A percentile compares a stretch with the other conserved stretches of the same genome.
These are phyloP conservation scores for Propithecus coquereli DNA, from an alignment of 2,113 vertebrate genomes.

Conservation along the genomic window DNA sequence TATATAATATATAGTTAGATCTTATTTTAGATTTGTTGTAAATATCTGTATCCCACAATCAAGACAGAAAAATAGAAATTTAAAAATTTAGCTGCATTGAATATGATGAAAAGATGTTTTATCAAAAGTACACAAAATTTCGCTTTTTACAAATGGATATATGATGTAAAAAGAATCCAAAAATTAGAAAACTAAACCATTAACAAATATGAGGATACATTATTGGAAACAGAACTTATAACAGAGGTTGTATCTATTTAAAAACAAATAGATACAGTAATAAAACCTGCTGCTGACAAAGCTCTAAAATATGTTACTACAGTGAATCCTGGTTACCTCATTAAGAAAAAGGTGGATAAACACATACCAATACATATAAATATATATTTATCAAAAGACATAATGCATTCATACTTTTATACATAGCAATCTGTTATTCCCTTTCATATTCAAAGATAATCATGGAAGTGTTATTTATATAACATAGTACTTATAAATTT, in stretches of 20 bases:
- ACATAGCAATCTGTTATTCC: background rate
- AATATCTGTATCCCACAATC: background rate
- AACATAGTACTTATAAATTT: background rate
- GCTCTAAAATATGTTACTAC: background rate
- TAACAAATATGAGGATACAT: background rate
- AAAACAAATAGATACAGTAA: background rate
- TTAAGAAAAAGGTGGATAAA: background rate
- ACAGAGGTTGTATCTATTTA: background rate
- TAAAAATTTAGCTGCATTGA: background rate
- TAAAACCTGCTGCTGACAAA: background rate
- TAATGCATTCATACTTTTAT: background rate
- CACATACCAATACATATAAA: background rate
- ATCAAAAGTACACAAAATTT: background rate
- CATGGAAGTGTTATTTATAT: background rate
- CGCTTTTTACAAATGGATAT: background rate
- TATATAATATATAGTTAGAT: background rate
- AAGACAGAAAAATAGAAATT: background rate
- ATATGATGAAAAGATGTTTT: background rate
- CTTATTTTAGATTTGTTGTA: background rate
- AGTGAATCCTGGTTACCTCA: background rate
- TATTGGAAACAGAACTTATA: background rate
- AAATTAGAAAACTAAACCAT: background rate
- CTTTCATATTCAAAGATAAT: background rate
- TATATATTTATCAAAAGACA: background rate
- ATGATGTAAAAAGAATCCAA: background rate